Conservation (phyloP, 35 echinoderm and acorn worm genomes). For the Apostichopus parvimensis region DNA sequence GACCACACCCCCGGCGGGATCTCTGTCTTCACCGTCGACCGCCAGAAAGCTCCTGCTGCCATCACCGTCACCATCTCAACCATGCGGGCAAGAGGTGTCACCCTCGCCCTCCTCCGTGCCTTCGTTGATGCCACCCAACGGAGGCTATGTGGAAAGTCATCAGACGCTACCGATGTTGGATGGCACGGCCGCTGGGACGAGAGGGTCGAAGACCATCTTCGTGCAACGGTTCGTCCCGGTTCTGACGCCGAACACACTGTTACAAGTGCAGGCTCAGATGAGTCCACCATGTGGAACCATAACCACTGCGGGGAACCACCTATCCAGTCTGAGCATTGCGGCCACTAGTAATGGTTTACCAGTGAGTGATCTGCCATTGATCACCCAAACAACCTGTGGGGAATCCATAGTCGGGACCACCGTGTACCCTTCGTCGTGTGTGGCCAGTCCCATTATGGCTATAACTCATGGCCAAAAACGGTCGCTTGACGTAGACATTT, state of each 20-base stretch:
- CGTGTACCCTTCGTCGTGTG: background rate
- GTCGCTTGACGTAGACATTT: background rate
- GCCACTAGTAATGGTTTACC: background rate
- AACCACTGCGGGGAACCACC: background rate
- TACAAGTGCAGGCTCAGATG: slow-evolving; percentile 22
- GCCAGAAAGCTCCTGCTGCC: slow-evolving; percentile 27
- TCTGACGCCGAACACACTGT: slow-evolving; percentile 32
- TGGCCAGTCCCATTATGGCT: background rate
- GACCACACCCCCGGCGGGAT: slow-evolving; percentile 40
- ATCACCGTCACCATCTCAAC: slow-evolving; percentile 14
- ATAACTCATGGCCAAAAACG: background rate
- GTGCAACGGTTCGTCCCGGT: slow-evolving; percentile 41
- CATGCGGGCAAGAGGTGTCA: background rate
- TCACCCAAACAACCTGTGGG: background rate
- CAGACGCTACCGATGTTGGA: background rate
- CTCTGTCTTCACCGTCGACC: background rate
- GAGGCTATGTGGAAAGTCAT: background rate
- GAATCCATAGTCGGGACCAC: background rate
- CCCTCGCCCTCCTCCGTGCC: background rate
- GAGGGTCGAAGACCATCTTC: background rate
- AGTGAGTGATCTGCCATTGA: background rate
- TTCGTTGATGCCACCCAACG: background rate
- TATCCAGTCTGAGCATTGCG: background rate
- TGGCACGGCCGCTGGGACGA: background rate
- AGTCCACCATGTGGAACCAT: slow-evolving; percentile 24